Evolutionary conservation across 2,113 vertebrate species (phyloP), one percentile per base, ranked within the genome.

Genomic region (Amphiprion percula): DNA sequence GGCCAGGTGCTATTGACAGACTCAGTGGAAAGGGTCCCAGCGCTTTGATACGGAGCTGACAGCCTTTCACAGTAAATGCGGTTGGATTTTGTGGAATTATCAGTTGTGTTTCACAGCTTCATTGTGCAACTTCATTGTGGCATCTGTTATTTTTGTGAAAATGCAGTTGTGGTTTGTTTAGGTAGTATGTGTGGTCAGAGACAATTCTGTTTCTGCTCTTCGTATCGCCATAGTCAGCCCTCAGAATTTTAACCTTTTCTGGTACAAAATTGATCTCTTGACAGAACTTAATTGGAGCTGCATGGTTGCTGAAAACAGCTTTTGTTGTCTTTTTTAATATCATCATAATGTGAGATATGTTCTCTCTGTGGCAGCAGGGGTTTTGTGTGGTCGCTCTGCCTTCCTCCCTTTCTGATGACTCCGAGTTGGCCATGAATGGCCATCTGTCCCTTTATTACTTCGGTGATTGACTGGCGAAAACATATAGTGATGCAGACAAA

Each of bases 1-100:
- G 76, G 77, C 78, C 79, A 90, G 75, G 81, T 89, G 68, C 70
- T 86, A 74, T 87, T 81, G 79, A 89, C 80, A 78, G 75, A 74
- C 80, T 82, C 62, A 53, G 70, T 64, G 68, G 61, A 82, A 87
- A 75, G 49, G 66, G 72, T 90, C 80, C 79, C 64, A 30, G 16
- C 77, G 68, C 56, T 84, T 73, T 80, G 56, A 82, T 49, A 55
- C 28, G n/a, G 50, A 62, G 72, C 55, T 44, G 53, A 76, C 23
- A 4, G 2, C 44, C 67, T 68, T 80, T 79, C 65, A 66, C 44
- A 62, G 52, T 63, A 50, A 62, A 68, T 74, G 63, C 30, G 10
- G 83, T 49, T 65, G 33, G 26, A 64, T 26, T 56, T 2, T 53
- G 14, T 54, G 15, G 17, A 82, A 14, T 19, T 10, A 65, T 61